These are phyloP conservation scores for Molorchus minor DNA, from an alignment of 2,888 invertebrate species.

Conservation along the genomic window DNA sequence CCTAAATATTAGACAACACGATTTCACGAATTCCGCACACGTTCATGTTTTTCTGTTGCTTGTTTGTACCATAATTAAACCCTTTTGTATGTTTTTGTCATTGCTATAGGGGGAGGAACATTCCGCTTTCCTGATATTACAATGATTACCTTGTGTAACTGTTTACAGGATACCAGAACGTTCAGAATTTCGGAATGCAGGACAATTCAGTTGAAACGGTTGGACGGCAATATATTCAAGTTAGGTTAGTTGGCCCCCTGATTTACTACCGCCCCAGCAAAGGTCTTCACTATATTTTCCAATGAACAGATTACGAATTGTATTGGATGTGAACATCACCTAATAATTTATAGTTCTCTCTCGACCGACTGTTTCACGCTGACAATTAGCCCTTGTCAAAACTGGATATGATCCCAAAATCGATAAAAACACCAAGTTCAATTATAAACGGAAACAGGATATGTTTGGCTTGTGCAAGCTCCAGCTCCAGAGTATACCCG, in stretches of 20 bases:
- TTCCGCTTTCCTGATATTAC: too few species aligned
- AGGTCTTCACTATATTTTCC: conserved; percentile 55
- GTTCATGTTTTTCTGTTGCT: too few species aligned
- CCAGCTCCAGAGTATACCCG: not conserved
- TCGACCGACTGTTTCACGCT: conserved; percentile 13
- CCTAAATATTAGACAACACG: too few species aligned
- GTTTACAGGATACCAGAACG: conserved; percentile 10
- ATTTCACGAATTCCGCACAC: too few species aligned
- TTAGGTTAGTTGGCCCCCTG: conserved; percentile 50
- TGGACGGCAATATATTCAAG: conserved; percentile 50
- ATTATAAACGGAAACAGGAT: conserved; percentile 13
- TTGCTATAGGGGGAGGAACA: too few species aligned
- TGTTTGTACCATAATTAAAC: too few species aligned
- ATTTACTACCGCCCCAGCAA: conserved; percentile 51
- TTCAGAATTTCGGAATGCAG: conserved; percentile 14
- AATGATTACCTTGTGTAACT: not conserved
- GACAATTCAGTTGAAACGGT: conserved; percentile 25
- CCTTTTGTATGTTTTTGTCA: too few species aligned
- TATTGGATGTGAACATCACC: conserved; percentile 45
- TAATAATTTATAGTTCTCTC: conserved; percentile 38
- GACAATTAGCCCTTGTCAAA: conserved; percentile 21
- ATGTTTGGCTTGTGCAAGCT: not conserved
- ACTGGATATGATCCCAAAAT: conserved; percentile 12
- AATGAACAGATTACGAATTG: conserved; percentile 48
- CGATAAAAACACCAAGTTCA: conserved; percentile 22